Percentiles rank a stretch among this genome's conserved stretches.
These are phyloP conservation scores for Phodopus roborovskii DNA, from an alignment of 2,113 vertebrate species.

Conservation along the genomic window DNA sequence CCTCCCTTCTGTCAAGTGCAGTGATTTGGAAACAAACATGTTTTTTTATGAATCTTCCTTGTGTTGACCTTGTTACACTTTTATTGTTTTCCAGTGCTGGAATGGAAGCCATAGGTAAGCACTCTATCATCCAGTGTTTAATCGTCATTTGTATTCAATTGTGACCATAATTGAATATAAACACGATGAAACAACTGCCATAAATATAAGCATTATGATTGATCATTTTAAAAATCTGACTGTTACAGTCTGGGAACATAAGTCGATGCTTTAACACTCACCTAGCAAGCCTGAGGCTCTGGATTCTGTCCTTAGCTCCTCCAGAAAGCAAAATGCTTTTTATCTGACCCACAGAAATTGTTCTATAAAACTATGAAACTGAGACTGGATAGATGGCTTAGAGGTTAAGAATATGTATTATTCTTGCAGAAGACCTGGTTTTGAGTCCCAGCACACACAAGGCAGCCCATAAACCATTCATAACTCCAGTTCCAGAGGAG, in stretches of 20 bases:
- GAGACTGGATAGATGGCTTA: background rate
- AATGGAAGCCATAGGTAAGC: background rate
- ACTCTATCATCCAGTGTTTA: background rate
- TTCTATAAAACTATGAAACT: slow-evolving; percentile 13
- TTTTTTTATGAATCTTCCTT: background rate
- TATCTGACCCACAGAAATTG: background rate
- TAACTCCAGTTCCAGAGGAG: background rate
- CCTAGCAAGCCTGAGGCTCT: background rate
- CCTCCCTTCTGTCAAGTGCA: background rate
- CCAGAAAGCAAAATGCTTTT: background rate
- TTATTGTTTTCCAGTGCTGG: background rate
- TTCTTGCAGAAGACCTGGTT: background rate
- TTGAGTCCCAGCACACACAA: background rate
- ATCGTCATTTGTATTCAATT: background rate
- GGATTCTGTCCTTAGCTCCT: background rate
- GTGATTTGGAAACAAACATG: background rate
- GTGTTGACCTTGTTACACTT: background rate
- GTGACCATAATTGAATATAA: background rate
- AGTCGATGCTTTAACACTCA: background rate
- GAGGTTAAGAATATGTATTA: background rate
- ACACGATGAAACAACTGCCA: background rate
- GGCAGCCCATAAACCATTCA: background rate
- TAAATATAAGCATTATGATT: background rate
- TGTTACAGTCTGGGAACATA: background rate
- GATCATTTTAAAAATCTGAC: slow-evolving; percentile 17